A percentile compares a stretch with the other conserved stretches of the same genome.
Evolutionary conservation across 2,888 invertebrate genomes (phyloP).

Genomic region (Resseliella maxima): DNA sequence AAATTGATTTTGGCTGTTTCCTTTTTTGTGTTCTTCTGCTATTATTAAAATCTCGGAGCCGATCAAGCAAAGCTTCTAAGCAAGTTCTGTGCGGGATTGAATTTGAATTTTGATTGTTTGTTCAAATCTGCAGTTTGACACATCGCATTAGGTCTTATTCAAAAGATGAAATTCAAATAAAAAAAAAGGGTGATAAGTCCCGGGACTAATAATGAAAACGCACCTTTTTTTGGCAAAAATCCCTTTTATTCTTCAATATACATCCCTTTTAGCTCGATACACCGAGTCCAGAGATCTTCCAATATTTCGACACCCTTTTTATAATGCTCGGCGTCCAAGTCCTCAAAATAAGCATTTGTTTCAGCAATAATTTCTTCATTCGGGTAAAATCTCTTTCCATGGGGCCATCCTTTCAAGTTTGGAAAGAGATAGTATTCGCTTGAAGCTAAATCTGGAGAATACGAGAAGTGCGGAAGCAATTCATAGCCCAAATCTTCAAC

Average conservation of each 20-base stretch:
- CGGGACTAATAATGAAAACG: not conserved
- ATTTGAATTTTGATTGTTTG: too few species aligned
- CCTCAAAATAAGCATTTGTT: slow-evolving; percentile 47
- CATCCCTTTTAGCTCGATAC: not conserved
- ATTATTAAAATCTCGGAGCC: too few species aligned
- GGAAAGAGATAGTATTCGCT: slow-evolving; percentile 55
- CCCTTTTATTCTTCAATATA: not conserved
- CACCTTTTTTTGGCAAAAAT: not conserved
- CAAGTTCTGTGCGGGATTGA: too few species aligned
- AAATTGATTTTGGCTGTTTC: too few species aligned
- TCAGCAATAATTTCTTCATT: not conserved
- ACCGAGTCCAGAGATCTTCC: not conserved
- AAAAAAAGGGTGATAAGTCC: too few species aligned
- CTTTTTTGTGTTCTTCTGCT: too few species aligned
- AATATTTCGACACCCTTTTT: not conserved
- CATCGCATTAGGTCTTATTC: too few species aligned
- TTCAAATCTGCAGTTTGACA: too few species aligned
- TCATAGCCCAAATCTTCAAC: slow-evolving; percentile 45
- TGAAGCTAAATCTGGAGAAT: slow-evolving; percentile 57
- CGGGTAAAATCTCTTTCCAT: not conserved
- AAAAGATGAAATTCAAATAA: too few species aligned
- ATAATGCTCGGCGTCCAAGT: not conserved
- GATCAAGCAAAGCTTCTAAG: too few species aligned
- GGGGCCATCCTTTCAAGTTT: slow-evolving; percentile 56
- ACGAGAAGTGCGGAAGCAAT: slow-evolving; percentile 56